Base-by-base conservation (phyloP, 2,888 invertebrate genomes). In the Liodrosophila aerea region DNA sequence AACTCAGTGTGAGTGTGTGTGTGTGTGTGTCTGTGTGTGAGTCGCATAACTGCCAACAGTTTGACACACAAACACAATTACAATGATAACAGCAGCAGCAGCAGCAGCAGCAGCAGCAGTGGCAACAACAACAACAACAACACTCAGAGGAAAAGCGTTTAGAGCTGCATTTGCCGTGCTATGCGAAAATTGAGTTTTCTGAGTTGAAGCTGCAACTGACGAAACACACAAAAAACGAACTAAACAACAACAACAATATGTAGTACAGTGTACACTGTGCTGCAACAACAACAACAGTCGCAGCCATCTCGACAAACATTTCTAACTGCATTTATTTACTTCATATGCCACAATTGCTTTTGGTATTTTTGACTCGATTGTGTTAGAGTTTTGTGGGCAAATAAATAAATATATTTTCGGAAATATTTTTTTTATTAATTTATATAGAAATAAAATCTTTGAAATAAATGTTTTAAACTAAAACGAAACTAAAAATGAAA, bases 21-120 rank as follows among this genome's bases (percentile, higher is more conserved):
- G 52, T 51, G 34, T 54, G 54, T 53, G 22, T 41, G 15, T 39
- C 15, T 40, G 49, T 61, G 47, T 15, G 50, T 52, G 69, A 56
- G 56, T 73, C 68, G 54, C 71, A 72, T 64, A 84, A 76, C 82
- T 81, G 82, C 64, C 64, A 72, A 62, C 82, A 70, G 77, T 70
- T 66, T 81, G 86, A 81, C 80, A 81, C 70, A 81, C 85, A 81
- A 86, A 81, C 80, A 86, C 86, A 84, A 74, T 86, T 81, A 86
- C 85, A 78, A 50, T 53, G 63, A 65, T 66, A 68, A 78, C 66
- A 58, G 43, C 52, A 53, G 37, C 46, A 46, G 16, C 31, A 46
- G 30, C 39, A 58, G 16, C 37, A 45, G n/a, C n/a, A n/a, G n/a
- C n/a, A n/a, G n/a, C n/a, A n/a, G n/a, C n/a, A n/a, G n/a, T n/a